phyloP scores from a whole-genome alignment of 2,797 vertebrate species.

The Microchirus variegatus region DNA sequence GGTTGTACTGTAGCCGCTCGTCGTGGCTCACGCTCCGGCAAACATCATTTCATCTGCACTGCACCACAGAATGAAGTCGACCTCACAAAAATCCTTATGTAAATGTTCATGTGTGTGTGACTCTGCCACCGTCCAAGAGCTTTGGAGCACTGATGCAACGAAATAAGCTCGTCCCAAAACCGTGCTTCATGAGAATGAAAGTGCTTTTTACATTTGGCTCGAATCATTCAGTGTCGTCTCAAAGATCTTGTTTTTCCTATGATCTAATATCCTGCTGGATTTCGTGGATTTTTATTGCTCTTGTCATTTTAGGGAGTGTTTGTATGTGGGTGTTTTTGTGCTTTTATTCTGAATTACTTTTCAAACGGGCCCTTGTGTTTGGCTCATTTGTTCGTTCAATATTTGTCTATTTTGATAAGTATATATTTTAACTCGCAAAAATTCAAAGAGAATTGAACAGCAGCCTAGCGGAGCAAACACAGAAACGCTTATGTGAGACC shows the following conservation, averaged over 20 bases:
- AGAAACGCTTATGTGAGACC: background rate
- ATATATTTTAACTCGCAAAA: background rate
- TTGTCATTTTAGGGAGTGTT: constrained; percentile 11
- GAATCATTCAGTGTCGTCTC: constrained; percentile 5
- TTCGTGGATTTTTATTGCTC: constrained; percentile 26
- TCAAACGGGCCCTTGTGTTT: background rate
- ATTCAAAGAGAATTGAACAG: background rate
- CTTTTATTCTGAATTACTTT: background rate
- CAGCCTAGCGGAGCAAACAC: background rate
- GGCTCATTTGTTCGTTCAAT: background rate
- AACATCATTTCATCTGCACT: no score
- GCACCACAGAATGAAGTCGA: background rate
- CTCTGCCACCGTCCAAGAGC: constrained; percentile 12
- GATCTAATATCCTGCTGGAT: constrained; percentile 27
- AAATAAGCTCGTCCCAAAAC: background rate
- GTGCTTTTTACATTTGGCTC: constrained; percentile 19
- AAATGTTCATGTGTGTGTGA: constrained; percentile 38
- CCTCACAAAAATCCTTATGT: constrained; percentile 14
- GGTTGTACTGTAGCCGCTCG: no score
- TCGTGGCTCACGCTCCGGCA: no score
- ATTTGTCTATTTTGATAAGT: background rate
- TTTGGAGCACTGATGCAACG: background rate
- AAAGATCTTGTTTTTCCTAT: constrained; percentile 19
- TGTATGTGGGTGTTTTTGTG: background rate
- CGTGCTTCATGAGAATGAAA: background rate